phyloP scores from a whole-genome alignment of 2,113 vertebrate genomes.

The Micromys minutus region DNA sequence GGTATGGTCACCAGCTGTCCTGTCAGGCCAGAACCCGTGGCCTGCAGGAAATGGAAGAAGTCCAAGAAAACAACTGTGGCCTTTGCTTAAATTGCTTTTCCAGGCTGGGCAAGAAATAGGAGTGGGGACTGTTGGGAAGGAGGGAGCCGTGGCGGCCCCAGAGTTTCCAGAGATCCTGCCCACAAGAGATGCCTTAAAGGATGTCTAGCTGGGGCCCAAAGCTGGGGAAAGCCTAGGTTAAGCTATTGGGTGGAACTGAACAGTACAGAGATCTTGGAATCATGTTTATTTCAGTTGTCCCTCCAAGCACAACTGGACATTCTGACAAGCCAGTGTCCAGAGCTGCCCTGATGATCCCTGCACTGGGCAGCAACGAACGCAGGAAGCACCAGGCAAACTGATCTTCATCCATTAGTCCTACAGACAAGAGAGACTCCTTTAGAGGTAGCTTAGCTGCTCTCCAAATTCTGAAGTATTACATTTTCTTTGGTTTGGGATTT shows the following conservation, averaged over 20 bases:
- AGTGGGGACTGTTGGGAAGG: background rate
- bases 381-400: too few species aligned
- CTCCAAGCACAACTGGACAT: background rate
- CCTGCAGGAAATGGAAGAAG: background rate
- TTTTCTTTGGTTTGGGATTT: background rate
- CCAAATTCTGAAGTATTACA: background rate
- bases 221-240: background rate
- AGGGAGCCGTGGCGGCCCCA: background rate
- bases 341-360: background rate
- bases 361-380: background rate
- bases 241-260: background rate
- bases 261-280: background rate
- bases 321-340: background rate
- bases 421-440: background rate
- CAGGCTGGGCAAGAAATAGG: background rate
- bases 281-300: background rate
- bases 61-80: background rate
- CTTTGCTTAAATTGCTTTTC: background rate
- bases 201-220: background rate
- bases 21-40: background rate
- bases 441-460: background rate
- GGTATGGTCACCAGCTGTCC: too few species aligned
- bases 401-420: background rate
- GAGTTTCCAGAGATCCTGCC: background rate
- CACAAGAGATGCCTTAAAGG: background rate